phyloP scores from a whole-genome alignment of 2,113 vertebrate genomes.

The Naja naja region DNA sequence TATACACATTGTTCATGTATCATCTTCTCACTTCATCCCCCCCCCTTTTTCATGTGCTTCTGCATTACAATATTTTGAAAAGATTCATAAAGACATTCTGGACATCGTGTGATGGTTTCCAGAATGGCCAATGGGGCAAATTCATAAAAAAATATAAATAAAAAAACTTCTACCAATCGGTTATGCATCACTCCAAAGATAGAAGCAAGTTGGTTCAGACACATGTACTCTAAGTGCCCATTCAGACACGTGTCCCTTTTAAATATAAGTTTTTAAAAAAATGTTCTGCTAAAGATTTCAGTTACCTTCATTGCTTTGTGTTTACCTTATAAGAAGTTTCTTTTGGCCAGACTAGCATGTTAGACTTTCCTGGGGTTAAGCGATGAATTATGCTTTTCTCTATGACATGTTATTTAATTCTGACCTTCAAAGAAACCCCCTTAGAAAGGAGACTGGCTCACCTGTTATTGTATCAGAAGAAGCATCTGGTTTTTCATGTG shows the following conservation, averaged over 20 bases:
- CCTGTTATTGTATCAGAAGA: neutral
- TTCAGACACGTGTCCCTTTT: neutral
- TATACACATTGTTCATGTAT: neutral
- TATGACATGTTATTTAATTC: neutral
- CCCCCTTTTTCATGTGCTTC: neutral
- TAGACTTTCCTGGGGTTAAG: neutral
- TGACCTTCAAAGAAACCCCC: neutral
- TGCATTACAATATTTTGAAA: neutral
- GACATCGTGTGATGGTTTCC: neutral
- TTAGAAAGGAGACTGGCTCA: neutral
- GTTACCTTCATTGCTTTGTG: neutral
- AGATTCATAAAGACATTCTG: neutral
- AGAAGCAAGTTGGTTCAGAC: no score
- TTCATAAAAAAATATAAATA: neutral
- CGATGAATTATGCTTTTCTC: neutral
- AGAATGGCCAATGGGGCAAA: neutral
- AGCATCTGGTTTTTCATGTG: neutral
- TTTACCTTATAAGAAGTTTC: slow-evolving; percentile 17
- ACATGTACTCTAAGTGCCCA: no score
- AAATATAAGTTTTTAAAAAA: neutral
- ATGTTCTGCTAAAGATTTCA: neutral
- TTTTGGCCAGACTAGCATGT: slow-evolving; percentile 19
- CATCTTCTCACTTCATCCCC: neutral
- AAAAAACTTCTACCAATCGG: neutral
- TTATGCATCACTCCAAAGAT: neutral